Evolutionary conservation across 1,140 invertebrate species (phyloP).

Genomic region (Nasonia giraulti): DNA sequence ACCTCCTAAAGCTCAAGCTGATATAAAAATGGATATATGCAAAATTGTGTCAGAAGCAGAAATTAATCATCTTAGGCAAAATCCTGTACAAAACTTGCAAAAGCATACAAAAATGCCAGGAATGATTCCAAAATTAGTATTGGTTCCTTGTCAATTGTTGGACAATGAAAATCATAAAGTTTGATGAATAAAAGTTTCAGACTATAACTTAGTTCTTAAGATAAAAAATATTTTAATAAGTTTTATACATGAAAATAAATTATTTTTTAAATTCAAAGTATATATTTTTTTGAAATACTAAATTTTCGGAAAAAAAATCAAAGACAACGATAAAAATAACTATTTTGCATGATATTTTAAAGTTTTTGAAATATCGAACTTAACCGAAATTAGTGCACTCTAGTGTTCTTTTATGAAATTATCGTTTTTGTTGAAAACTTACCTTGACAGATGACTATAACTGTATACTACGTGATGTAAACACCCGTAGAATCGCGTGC

Average conservation of each 20-base stretch:
- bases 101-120: slow-evolving; percentile 56
- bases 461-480: too few species aligned
- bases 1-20: slow-evolving; percentile 65
- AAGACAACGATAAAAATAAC: too few species aligned
- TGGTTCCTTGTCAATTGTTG: slow-evolving; percentile 65
- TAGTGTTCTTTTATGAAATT: too few species aligned
- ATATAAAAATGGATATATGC: slow-evolving; percentile 71
- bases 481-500: too few species aligned
- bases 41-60: slow-evolving; percentile 70
- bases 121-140: slow-evolving; percentile 64
- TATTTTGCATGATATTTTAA: not conserved
- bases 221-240: not conserved
- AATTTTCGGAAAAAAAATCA: too few species aligned
- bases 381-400: too few species aligned
- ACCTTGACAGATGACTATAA: too few species aligned
- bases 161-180: slow-evolving; percentile 55
- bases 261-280: not conserved
- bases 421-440: too few species aligned
- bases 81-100: slow-evolving; percentile 46
- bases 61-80: slow-evolving; percentile 56
- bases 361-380: too few species aligned
- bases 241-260: not conserved
- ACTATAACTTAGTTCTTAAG: not conserved
- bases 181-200: not conserved
- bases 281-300: too few species aligned